A percentile compares a stretch with the other conserved stretches of the same genome.
phyloP scores from a whole-genome alignment of 2,113 vertebrate genomes.

The Cryptomyrus ogoouensis region DNA sequence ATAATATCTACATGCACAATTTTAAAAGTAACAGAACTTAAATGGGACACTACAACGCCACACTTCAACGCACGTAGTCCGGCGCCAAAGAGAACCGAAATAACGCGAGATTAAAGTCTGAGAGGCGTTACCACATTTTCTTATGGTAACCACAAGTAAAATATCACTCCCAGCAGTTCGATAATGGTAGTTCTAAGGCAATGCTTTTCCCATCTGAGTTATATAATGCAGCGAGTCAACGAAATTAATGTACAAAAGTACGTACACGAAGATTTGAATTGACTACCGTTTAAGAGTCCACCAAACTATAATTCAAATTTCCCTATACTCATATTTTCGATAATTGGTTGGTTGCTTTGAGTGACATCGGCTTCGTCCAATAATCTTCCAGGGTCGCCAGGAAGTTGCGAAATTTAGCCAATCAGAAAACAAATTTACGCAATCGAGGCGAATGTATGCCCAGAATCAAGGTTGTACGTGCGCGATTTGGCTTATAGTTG shows the following conservation, averaged over 20 bases:
- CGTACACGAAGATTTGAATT: background rate
- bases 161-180: background rate
- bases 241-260: background rate
- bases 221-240: background rate
- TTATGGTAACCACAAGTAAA: background rate
- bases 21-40: background rate
- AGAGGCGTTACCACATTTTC: background rate
- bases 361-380: background rate
- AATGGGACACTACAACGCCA: background rate
- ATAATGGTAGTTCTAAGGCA: background rate
- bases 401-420: background rate
- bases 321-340: slow-evolving; percentile 13
- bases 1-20: background rate
- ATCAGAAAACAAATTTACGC: background rate
- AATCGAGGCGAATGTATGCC: background rate
- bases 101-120: slow-evolving; percentile 20
- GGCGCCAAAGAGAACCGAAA: slow-evolving; percentile 1
- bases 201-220: background rate
- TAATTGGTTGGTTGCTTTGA: background rate
- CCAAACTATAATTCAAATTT: slow-evolving; percentile 31
- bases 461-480: slow-evolving; percentile 1
- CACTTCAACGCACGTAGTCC: background rate
- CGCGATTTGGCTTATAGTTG: background rate
- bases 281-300: background rate
- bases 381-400: background rate